Evolutionary conservation across 1,140 invertebrate genomes (phyloP).

Genomic region (Macrostomum lignano): DNA sequence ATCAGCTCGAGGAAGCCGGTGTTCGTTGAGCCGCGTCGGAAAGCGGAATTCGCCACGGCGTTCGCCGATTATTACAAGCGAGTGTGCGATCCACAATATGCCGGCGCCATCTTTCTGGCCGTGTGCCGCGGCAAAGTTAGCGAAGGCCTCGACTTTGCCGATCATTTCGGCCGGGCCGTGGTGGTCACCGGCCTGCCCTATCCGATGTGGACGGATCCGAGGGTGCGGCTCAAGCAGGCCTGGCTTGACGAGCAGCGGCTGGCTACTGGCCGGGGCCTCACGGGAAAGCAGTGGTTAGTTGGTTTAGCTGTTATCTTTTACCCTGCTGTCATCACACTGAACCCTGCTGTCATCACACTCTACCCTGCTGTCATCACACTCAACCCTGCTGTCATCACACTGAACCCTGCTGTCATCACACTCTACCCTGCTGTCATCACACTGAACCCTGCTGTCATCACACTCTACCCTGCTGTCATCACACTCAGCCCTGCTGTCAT

Average conservation of each 20-base stretch:
- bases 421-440: no score
- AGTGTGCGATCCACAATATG: constrained; percentile 1
- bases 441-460: no score
- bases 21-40: constrained; percentile 3
- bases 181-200: constrained; percentile 80
- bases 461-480: no score
- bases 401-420: no score
- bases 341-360: no score
- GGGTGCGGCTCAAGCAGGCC: constrained; percentile 59
- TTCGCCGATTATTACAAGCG: no score
- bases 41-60: neutral
- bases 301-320: no score
- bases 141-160: constrained; percentile 86
- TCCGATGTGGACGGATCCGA: constrained; percentile 62
- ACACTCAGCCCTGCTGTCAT: no score
- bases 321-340: no score
- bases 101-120: constrained; percentile 47
- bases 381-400: no score
- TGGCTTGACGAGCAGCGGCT: constrained; percentile 37
- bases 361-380: no score
- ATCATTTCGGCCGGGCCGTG: constrained; percentile 72
- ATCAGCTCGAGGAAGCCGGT: neutral
- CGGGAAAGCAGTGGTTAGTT: constrained; percentile 37
- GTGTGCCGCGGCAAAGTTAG: constrained; percentile 76
- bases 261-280: neutral